These are phyloP conservation scores for Lanius ludovicianus DNA, from an alignment of 2,113 vertebrate species.

Conservation along the genomic window DNA sequence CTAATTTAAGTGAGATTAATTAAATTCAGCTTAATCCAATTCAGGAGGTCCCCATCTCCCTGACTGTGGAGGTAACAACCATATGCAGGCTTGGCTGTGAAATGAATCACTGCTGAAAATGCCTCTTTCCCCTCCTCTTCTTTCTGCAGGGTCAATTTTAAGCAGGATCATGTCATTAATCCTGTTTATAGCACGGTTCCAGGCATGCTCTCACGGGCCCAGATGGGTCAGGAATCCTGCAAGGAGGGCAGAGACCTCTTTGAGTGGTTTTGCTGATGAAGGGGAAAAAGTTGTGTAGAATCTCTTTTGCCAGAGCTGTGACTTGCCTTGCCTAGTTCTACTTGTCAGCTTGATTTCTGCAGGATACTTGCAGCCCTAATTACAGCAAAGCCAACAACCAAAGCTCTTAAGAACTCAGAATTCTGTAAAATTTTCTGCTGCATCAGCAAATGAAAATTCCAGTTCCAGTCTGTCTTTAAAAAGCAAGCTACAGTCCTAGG, in stretches of 20 bases:
- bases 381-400: background rate
- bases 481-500: background rate
- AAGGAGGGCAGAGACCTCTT: background rate
- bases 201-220: background rate
- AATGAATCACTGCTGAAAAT: background rate
- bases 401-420: background rate
- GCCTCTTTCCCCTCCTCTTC: background rate
- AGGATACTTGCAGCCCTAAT: background rate
- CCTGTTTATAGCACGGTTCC: background rate
- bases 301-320: background rate
- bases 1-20: background rate
- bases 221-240: background rate
- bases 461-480: background rate
- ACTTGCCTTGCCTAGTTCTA: background rate
- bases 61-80: background rate
- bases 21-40: background rate
- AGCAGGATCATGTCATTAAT: background rate
- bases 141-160: background rate
- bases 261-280: background rate
- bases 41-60: background rate
- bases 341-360: slow-evolving; percentile 21
- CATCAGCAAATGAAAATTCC: background rate
- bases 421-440: background rate
- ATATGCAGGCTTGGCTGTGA: background rate
- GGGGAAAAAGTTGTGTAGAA: background rate